A percentile compares a stretch with the other conserved stretches of the same genome.
Evolutionary conservation across 2,888 invertebrate species (phyloP).

Genomic region (Zygothrica quintamaculata): DNA sequence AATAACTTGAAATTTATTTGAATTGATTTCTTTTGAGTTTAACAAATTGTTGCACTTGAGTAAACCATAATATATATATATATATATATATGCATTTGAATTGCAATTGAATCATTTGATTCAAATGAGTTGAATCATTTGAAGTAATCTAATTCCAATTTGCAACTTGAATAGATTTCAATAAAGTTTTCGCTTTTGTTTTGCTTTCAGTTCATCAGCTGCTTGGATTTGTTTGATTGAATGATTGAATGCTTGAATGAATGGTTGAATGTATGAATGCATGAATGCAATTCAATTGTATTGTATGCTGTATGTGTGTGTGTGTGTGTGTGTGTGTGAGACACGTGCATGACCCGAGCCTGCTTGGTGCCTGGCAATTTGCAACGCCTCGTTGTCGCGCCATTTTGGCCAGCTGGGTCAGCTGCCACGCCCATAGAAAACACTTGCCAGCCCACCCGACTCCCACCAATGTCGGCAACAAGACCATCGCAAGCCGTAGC

Average conservation of each 20-base stretch:
- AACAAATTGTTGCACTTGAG: neutral
- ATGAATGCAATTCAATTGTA: constrained; percentile 14
- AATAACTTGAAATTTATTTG: neutral
- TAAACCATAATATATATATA: no score
- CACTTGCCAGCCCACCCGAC: constrained; percentile 12
- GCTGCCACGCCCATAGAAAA: constrained; percentile 47
- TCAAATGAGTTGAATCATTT: constrained; percentile 1
- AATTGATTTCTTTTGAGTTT: neutral
- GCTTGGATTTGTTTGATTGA: neutral
- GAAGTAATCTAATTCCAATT: no score
- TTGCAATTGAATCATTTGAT: constrained; percentile 1
- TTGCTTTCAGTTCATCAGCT: neutral
- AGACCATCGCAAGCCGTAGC: no score
- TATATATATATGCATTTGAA: neutral
- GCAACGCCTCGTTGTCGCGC: constrained; percentile 68
- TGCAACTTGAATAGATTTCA: no score
- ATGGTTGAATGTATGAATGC: constrained; percentile 40
- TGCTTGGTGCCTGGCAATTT: constrained; percentile 60
- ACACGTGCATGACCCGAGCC: constrained; percentile 59
- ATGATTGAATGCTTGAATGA: neutral
- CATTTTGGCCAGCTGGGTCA: constrained; percentile 60
- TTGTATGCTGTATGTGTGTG: neutral
- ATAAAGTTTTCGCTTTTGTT: no score
- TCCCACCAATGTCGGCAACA: no score
- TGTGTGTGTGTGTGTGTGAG: constrained; percentile 20